Percentiles rank a stretch among this genome's conserved stretches.
Evolutionary conservation across 2,113 vertebrate genomes (phyloP).

Genomic region (Pachyramphus minor): DNA sequence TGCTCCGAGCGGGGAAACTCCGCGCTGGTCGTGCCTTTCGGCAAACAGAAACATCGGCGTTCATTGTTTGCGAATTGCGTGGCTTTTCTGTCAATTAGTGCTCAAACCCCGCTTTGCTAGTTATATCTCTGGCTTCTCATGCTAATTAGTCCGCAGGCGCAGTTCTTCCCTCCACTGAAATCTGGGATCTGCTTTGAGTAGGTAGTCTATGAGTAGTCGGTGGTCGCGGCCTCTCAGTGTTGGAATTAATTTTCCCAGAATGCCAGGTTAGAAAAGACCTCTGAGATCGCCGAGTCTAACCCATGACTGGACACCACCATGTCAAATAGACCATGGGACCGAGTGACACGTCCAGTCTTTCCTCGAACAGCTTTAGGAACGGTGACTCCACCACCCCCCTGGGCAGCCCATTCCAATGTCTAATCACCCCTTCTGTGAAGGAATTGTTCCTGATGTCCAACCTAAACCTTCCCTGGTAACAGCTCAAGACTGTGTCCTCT

Average conservation of each 20-base stretch:
- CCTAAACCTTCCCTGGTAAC: background rate
- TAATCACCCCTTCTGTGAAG: background rate
- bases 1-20: fast-evolving
- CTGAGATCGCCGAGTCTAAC: background rate
- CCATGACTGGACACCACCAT: fast-evolving
- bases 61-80: background rate
- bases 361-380: too few relatives aligned
- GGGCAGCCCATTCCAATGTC: background rate
- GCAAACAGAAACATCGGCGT: fast-evolving
- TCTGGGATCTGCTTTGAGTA: background rate
- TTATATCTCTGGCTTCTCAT: background rate
- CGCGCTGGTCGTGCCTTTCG: fast-evolving
- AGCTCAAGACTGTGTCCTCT: background rate
- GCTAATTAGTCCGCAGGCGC: background rate
- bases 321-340: too few relatives aligned
- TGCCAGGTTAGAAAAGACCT: background rate
- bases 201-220: background rate
- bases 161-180: background rate
- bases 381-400: fast-evolving
- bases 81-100: background rate
- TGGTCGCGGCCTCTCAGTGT: background rate
- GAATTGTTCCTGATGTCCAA: background rate
- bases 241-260: background rate
- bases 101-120: background rate
- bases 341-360: too few relatives aligned